Conservation (phyloP, 2,113 vertebrate genomes). For the Petrocephalus microphthalmus region DNA sequence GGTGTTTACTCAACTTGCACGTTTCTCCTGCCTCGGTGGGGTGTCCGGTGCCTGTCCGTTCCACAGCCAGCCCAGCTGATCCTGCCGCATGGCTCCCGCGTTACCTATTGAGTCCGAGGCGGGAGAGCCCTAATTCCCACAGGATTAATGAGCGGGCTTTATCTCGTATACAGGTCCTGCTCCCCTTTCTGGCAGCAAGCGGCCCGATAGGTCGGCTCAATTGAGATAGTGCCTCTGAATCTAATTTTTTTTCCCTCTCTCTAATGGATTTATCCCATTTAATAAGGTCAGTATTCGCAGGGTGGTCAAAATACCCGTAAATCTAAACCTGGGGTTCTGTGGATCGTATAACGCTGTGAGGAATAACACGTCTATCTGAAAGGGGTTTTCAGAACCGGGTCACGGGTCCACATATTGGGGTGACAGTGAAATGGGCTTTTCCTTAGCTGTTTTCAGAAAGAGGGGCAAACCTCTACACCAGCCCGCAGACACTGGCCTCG, state of each 20-base stretch:
- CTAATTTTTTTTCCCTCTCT: constrained; percentile 15
- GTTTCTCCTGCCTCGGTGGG: not conserved
- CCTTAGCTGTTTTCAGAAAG: not conserved
- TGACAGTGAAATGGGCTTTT: not conserved
- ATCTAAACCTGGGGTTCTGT: not conserved
- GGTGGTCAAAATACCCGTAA: constrained; percentile 9
- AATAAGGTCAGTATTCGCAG: constrained; percentile 18
- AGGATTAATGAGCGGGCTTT: constrained; percentile 5
- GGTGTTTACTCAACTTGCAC: not conserved
- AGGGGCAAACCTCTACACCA: not conserved
- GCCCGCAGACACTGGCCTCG: not conserved
- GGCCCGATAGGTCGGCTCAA: not conserved
- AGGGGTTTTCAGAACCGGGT: not conserved
- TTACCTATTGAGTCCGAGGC: constrained; percentile 10
- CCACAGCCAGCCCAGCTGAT: not conserved
- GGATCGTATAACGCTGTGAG: not conserved
- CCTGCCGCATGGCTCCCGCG: not conserved
- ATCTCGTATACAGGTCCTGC: not conserved
- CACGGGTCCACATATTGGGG: not conserved
- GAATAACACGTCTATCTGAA: not conserved
- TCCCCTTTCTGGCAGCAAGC: not conserved
- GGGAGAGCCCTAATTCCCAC: constrained; percentile 11
- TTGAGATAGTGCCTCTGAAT: constrained; percentile 17
- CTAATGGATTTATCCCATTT: constrained; percentile 25
- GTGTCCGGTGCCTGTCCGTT: not conserved